Evolutionary conservation across 2,888 invertebrate species (phyloP), one percentile per base, ranked within the genome.

Genomic region (Stenolophus ochropezus): DNA sequence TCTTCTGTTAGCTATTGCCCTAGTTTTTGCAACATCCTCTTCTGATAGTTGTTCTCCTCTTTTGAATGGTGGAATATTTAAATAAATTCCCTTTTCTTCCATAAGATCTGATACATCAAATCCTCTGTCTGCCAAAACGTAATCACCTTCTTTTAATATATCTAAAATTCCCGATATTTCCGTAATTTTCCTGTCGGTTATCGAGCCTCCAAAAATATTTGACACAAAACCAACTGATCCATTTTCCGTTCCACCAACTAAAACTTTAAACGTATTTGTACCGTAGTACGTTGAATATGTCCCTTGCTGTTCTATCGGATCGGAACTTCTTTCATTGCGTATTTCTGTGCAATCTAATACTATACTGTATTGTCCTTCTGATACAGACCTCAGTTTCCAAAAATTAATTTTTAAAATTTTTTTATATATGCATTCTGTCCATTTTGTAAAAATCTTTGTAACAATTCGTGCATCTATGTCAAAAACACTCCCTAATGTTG

Each of bases 241-340:
- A n/a, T n/a, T n/a, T n/a, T n/a, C n/a, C n/a, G n/a, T 61, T 25
- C 76, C 47, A 14, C 73, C 83, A 51, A 78, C 49, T 8, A 83
- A 71, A 21, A 82, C 61, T 82, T 83, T 78, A 65, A 78, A 83
- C 8, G 83, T 83, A 69, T 78, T 83, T 23, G 74, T 82, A 8
- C 74, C 74, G 23, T 82, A 58, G 27, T 82, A 82, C 8, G 69
- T 65, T 6, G 81, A 82, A 25, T 81, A 76, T 20, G 81, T 81
- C 11, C 78, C 69, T 74, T 81, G 82, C 21, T 82, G 75, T 16
- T 75, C 61, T n/a, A 58, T 27, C 14, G 81, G 81, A 42, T 75
- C 81, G n/a, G 18, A 18, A 25, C 75, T 74, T 51, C 47, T 23
- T 61, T 81, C 81, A 25, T 73, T 75, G n/a, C 16, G n/a, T 27